Conservation (phyloP, 2,888 invertebrate genomes). For the Aelia acuminata region DNA sequence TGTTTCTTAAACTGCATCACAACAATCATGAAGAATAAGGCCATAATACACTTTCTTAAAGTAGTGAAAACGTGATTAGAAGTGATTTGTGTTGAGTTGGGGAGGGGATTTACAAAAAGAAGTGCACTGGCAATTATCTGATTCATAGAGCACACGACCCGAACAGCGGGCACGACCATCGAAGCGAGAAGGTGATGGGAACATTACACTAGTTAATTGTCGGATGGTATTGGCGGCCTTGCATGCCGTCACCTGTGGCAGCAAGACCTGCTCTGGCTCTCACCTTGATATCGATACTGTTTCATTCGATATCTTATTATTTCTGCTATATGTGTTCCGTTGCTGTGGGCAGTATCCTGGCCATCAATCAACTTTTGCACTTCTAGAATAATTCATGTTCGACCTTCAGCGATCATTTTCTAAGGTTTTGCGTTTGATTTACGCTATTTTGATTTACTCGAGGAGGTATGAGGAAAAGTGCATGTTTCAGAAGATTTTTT, state of each 20-base stretch:
- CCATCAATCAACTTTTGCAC: background rate
- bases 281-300: background rate
- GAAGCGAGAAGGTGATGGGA: conserved; percentile 15
- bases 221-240: background rate
- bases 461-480: no score
- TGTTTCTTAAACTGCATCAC: background rate
- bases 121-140: conserved; percentile 27
- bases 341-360: background rate
- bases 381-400: background rate
- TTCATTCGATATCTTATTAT: background rate
- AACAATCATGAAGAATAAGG: background rate
- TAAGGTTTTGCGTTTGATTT: background rate
- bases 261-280: background rate
- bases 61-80: background rate
- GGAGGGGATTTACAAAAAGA: background rate
- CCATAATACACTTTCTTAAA: background rate
- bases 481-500: no score
- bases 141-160: conserved; percentile 26
- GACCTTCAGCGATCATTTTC: background rate
- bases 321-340: background rate
- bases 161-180: background rate
- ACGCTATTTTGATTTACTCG: no score
- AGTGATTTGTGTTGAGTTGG: no score
- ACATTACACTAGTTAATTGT: conserved; percentile 16
- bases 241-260: background rate